Conservation (phyloP, 2,113 vertebrate species). For the Pardalotus punctatus region DNA sequence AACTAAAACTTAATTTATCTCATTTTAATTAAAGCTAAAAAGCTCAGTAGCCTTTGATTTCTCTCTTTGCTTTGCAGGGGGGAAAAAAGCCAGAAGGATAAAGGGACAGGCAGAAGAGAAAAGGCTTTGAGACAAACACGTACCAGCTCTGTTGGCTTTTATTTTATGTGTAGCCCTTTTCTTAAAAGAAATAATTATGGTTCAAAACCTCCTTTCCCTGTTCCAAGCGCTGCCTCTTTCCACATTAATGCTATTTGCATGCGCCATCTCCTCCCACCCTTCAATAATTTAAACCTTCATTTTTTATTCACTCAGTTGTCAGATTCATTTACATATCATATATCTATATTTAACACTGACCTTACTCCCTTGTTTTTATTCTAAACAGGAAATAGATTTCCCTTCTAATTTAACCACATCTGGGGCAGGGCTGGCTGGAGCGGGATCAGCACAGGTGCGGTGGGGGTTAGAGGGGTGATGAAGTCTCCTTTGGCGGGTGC, state of each 20-base stretch:
- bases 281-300: slow-evolving; percentile 68
- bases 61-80: neutral
- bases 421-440: neutral
- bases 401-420: neutral
- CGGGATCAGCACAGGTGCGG: neutral
- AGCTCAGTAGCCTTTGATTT: neutral
- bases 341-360: slow-evolving; percentile 44
- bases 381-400: slow-evolving; percentile 3
- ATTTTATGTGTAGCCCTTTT: slow-evolving; percentile 13
- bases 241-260: slow-evolving; percentile 59
- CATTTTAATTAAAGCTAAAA: neutral
- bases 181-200: slow-evolving; percentile 36
- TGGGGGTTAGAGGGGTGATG: neutral
- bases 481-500: neutral
- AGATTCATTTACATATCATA: slow-evolving; percentile 53
- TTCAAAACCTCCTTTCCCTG: slow-evolving; percentile 7
- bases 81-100: neutral
- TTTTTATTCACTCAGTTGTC: slow-evolving; percentile 60
- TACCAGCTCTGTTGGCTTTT: neutral
- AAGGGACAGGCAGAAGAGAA: neutral
- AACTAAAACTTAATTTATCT: slow-evolving; percentile 7
- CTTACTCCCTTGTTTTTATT: neutral
- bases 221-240: slow-evolving; percentile 38
- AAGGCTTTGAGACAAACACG: neutral
- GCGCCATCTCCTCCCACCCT: slow-evolving; percentile 48